Evolutionary conservation across 2,797 vertebrate species (phyloP).

Genomic region (Falco concolor): DNA sequence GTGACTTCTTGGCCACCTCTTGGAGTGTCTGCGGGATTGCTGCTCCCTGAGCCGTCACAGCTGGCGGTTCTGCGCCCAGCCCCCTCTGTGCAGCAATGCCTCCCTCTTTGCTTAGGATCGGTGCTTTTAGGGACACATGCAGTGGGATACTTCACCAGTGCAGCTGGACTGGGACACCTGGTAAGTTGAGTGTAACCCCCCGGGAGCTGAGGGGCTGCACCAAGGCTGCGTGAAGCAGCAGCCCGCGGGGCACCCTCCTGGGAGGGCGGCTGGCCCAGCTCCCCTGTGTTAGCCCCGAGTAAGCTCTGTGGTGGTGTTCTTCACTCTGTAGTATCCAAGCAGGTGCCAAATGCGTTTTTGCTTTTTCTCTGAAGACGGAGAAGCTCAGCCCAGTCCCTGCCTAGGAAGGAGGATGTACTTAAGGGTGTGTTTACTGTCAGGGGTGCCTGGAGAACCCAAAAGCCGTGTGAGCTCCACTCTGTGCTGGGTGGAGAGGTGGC

Average conservation of each 20-base stretch:
- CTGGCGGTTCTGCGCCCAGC: background rate
- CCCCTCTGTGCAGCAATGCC: background rate
- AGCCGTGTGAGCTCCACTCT: background rate
- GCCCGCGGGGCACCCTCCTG: background rate
- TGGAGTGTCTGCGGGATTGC: background rate
- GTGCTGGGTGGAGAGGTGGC: background rate
- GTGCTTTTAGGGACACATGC: background rate
- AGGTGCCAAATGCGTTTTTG: background rate
- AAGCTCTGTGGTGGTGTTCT: background rate
- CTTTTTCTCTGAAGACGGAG: background rate
- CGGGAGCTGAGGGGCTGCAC: background rate
- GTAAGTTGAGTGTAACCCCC: background rate
- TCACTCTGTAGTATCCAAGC: background rate
- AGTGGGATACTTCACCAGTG: background rate
- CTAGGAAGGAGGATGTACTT: background rate
- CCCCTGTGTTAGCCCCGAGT: background rate
- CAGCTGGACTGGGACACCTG: background rate
- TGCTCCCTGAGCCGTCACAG: background rate
- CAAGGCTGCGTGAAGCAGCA: background rate
- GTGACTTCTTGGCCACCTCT: background rate
- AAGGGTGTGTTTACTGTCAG: background rate
- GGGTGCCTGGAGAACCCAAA: background rate
- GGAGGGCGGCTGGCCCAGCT: background rate
- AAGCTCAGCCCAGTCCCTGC: background rate
- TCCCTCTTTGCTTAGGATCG: background rate